phyloP scores from a whole-genome alignment of 2,888 invertebrate genomes.

The Rugalucina vietnamica region DNA sequence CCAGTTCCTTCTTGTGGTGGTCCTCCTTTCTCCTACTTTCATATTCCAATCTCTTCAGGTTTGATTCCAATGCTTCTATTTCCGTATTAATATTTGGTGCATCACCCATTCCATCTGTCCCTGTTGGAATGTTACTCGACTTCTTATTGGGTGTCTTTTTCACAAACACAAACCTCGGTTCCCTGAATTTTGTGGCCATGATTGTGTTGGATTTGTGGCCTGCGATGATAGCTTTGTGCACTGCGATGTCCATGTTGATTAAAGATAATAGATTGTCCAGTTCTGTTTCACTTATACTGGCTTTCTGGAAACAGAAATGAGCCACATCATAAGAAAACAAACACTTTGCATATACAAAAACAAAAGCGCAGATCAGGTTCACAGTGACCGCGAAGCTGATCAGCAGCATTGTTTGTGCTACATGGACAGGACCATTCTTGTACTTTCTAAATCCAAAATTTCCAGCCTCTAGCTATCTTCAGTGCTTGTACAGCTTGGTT shows the following conservation, averaged over 20 bases:
- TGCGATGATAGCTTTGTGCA: conserved; percentile 61
- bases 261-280: conserved; percentile 63
- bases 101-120: background rate
- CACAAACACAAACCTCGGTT: conserved; percentile 47
- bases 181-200: conserved; percentile 26
- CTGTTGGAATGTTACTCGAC: conserved; percentile 33
- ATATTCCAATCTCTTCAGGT: conserved; percentile 57
- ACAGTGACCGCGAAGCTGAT: no score
- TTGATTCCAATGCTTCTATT: conserved; percentile 49
- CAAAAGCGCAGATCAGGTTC: no score
- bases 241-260: conserved; percentile 66
- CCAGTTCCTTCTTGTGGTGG: conserved; percentile 48
- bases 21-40: conserved; percentile 51
- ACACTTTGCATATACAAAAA: no score
- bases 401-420: no score
- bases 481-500: no score
- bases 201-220: conserved; percentile 22
- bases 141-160: conserved; percentile 54
- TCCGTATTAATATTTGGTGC: conserved; percentile 55
- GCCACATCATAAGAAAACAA: no score
- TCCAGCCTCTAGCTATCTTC: no score
- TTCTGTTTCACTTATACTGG: conserved; percentile 54
- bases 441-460: no score
- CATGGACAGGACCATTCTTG: no score
- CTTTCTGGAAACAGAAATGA: conserved; percentile 51